Percentiles rank a stretch among this genome's conserved stretches.
Evolutionary conservation across 2,113 vertebrate genomes (phyloP).

Genomic region (Taxidea taxus): DNA sequence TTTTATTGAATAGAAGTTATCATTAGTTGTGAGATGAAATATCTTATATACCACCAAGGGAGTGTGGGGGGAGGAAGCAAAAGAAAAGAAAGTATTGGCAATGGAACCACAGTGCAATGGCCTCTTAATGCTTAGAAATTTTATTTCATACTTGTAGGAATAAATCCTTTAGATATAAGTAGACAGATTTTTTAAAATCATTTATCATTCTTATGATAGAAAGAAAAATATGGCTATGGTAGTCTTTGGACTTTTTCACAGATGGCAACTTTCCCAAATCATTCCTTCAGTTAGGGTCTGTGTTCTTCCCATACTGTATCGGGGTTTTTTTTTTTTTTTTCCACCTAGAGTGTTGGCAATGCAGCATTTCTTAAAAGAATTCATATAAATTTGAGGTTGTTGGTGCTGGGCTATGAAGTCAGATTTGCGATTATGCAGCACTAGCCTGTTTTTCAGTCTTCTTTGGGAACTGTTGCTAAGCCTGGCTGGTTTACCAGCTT

Average conservation of each 20-base stretch:
- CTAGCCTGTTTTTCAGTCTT: background rate
- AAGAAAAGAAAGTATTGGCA: background rate
- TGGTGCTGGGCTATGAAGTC: fast-evolving
- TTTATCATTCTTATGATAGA: background rate
- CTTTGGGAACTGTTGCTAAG: background rate
- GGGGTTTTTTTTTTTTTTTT: background rate
- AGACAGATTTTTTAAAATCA: background rate
- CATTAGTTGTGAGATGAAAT: background rate
- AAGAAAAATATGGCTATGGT: background rate
- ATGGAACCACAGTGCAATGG: background rate
- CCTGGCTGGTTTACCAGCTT: background rate
- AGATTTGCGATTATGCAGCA: fast-evolving
- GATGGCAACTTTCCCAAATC: background rate
- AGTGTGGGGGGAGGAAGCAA: background rate
- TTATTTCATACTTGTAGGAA: background rate
- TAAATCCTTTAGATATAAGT: background rate
- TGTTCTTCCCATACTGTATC: background rate
- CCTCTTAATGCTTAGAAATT: background rate
- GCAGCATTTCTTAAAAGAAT: background rate
- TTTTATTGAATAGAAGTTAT: background rate
- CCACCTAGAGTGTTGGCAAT: background rate
- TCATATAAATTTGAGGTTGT: background rate
- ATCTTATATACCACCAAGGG: background rate
- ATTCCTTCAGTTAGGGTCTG: too few relatives aligned
- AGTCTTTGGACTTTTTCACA: background rate